These are phyloP conservation scores for Pristionchus japonicus DNA, from an alignment of 2,888 invertebrate species.

Conservation along the genomic window DNA sequence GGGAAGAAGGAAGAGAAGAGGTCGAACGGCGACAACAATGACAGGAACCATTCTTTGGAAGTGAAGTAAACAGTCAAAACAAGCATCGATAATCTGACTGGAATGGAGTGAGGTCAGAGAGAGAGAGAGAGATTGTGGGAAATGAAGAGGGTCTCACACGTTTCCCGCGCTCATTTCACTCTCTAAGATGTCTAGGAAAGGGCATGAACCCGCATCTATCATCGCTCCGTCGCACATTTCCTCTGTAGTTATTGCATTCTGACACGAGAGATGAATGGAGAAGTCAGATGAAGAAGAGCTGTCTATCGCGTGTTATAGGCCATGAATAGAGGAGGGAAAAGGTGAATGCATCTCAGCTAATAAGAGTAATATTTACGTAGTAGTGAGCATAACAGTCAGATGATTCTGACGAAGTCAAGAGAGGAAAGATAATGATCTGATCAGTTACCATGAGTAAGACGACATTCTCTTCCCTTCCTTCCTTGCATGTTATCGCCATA, in stretches of 20 bases:
- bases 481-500: conserved; percentile 4
- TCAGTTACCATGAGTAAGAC: neutral
- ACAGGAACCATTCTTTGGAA: neutral
- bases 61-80: neutral
- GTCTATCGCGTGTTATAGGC: neutral
- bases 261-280: neutral
- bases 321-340: neutral
- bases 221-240: neutral
- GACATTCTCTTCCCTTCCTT: neutral
- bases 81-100: conserved; percentile 7
- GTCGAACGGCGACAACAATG: neutral
- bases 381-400: neutral
- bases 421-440: neutral
- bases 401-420: neutral
- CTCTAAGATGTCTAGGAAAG: neutral
- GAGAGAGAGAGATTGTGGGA: neutral
- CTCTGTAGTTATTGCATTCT: neutral
- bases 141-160: neutral
- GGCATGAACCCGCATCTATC: neutral
- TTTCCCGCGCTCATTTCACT: neutral
- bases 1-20: neutral
- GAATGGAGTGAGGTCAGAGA: too few relatives aligned
- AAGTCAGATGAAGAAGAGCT: neutral
- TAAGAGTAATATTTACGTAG: neutral
- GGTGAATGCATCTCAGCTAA: neutral